phyloP scores from a whole-genome alignment of 2,888 invertebrate species.

The Lithophane ornitopus region DNA sequence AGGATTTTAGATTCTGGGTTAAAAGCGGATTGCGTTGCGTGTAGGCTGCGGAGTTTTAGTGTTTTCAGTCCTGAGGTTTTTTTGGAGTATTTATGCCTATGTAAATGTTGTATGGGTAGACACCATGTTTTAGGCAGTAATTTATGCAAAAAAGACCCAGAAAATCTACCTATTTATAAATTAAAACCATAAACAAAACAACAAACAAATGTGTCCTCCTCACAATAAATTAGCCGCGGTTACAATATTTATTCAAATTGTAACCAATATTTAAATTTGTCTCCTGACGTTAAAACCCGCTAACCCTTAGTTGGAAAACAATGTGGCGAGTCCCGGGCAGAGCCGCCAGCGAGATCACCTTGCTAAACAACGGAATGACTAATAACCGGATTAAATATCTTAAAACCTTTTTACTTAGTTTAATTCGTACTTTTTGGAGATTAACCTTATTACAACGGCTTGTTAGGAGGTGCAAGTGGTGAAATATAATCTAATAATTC shows the following conservation, averaged over 20 bases:
- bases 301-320: constrained; percentile 71
- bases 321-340: constrained; percentile 62
- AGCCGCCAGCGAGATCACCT: constrained; percentile 63
- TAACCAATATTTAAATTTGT: constrained; percentile 65
- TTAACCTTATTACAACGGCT: constrained; percentile 74
- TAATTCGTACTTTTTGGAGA: constrained; percentile 75
- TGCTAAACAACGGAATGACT: constrained; percentile 74
- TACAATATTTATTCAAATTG: constrained; percentile 63
- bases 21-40: background rate
- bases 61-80: background rate
- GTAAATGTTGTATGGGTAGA: background rate
- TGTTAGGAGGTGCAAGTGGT: constrained; percentile 68
- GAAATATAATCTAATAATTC: constrained; percentile 69
- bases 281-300: constrained; percentile 66
- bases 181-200: constrained; percentile 46
- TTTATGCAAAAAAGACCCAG: constrained; percentile 17
- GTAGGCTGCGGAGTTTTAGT: background rate
- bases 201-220: constrained; percentile 48
- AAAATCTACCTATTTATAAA: constrained; percentile 23
- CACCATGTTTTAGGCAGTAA: constrained; percentile 12
- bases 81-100: background rate
- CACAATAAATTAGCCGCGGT: constrained; percentile 49
- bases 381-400: constrained; percentile 77
- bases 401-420: constrained; percentile 79
- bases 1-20: background rate